A percentile compares a stretch with the other conserved stretches of the same genome.
These are phyloP conservation scores for Heterodera schachtii DNA, from an alignment of 1,140 invertebrate genomes.

Conservation along the genomic window DNA sequence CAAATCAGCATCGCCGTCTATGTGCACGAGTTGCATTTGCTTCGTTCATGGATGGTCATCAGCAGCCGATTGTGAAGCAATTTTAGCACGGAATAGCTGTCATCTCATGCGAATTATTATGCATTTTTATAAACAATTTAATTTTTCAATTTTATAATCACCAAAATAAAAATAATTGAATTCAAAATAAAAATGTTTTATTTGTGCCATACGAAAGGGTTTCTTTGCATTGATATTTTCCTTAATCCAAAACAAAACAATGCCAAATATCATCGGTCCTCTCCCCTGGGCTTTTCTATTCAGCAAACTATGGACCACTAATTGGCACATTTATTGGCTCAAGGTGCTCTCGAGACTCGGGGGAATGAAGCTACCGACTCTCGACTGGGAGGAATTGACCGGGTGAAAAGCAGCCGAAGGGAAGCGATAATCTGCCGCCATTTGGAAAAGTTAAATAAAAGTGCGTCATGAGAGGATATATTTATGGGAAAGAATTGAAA, in stretches of 20 bases:
- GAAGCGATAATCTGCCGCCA: not conserved
- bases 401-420: not conserved
- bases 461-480: not conserved
- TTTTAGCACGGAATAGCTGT: too few relatives aligned
- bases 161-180: too few relatives aligned
- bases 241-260: not conserved
- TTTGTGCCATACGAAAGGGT: not conserved
- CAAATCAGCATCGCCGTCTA: slow-evolving; percentile 60
- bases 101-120: too few relatives aligned
- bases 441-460: not conserved
- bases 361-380: not conserved
- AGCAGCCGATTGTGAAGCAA: too few relatives aligned
- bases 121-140: too few relatives aligned
- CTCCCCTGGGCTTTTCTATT: not conserved
- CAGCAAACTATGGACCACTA: not conserved
- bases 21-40: slow-evolving; percentile 34
- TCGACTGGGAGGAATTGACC: not conserved
- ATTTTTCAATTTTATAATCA: too few relatives aligned
- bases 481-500: not conserved
- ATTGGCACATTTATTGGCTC: not conserved
- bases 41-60: not conserved
- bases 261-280: not conserved
- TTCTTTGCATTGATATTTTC: not conserved
- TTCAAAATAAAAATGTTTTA: too few relatives aligned
- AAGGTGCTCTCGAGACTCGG: not conserved